A percentile compares a stretch with the other conserved stretches of the same genome.
Evolutionary conservation across 2,797 vertebrate genomes (phyloP).

Genomic region (Furcifer pardalis): DNA sequence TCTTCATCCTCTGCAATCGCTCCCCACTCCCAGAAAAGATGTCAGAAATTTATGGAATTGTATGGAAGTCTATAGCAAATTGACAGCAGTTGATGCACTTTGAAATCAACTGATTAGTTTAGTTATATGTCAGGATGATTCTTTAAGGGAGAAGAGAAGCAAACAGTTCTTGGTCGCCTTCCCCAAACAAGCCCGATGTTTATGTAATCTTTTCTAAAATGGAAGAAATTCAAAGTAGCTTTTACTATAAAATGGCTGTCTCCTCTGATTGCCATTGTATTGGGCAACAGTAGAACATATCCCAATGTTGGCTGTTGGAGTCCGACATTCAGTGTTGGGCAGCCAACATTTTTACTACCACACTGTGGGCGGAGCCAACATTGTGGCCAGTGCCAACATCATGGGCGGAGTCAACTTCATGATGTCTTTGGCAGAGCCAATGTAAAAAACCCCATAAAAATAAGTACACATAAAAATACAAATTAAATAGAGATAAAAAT

Average conservation of each 20-base stretch:
- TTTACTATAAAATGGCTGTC: not conserved
- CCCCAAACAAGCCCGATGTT: not conserved
- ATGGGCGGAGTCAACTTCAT: too few species aligned
- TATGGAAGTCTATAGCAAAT: not conserved
- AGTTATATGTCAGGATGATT: not conserved
- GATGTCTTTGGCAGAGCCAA: too few species aligned
- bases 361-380: too few species aligned
- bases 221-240: not conserved
- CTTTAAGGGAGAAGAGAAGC: not conserved
- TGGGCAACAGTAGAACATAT: not conserved
- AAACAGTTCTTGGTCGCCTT: not conserved
- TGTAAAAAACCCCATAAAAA: too few species aligned
- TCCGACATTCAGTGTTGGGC: too few species aligned
- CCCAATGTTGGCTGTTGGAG: too few species aligned
- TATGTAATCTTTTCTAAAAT: not conserved
- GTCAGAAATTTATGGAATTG: not conserved
- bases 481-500: too few species aligned
- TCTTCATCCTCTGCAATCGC: not conserved
- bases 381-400: too few species aligned
- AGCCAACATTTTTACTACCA: too few species aligned
- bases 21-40: not conserved
- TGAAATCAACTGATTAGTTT: not conserved
- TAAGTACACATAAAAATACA: too few species aligned
- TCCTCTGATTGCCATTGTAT: not conserved
- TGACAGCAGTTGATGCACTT: not conserved